These are phyloP conservation scores for Rhagophthalmus giganteus DNA, from an alignment of 2,888 invertebrate genomes.

Conservation along the genomic window DNA sequence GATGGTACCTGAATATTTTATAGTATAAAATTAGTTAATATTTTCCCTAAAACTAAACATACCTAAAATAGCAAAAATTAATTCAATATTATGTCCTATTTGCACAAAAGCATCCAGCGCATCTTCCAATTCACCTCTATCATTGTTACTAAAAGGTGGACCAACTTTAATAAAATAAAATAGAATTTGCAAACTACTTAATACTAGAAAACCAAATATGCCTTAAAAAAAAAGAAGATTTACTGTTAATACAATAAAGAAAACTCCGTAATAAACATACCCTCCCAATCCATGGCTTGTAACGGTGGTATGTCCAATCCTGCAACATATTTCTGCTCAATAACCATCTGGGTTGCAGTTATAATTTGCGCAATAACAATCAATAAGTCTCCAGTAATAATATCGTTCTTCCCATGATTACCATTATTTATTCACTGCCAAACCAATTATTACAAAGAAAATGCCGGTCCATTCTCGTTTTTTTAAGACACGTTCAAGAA, in stretches of 20 bases:
- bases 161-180: conserved; percentile 81
- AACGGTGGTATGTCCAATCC: conserved; percentile 85
- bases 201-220: conserved; percentile 69
- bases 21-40: no score
- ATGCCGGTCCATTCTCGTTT: conserved; percentile 79
- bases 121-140: conserved; percentile 79
- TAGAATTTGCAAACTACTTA: conserved; percentile 68
- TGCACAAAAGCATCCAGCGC: conserved; percentile 82
- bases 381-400: conserved; percentile 80
- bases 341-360: conserved; percentile 88
- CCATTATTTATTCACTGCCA: conserved; percentile 58
- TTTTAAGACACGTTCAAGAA: conserved; percentile 69
- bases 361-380: conserved; percentile 79
- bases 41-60: no score
- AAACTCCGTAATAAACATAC: conserved; percentile 51
- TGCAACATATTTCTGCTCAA: conserved; percentile 88
- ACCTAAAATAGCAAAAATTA: conserved; percentile 65
- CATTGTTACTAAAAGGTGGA: conserved; percentile 75
- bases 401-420: conserved; percentile 65
- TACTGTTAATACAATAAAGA: conserved; percentile 19
- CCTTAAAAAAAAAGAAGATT: no score
- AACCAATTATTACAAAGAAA: conserved; percentile 68
- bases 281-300: conserved; percentile 94
- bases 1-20: conserved; percentile 71
- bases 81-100: conserved; percentile 65